phyloP scores from a whole-genome alignment of 2,888 invertebrate species.

The Apotomis turbidana region DNA sequence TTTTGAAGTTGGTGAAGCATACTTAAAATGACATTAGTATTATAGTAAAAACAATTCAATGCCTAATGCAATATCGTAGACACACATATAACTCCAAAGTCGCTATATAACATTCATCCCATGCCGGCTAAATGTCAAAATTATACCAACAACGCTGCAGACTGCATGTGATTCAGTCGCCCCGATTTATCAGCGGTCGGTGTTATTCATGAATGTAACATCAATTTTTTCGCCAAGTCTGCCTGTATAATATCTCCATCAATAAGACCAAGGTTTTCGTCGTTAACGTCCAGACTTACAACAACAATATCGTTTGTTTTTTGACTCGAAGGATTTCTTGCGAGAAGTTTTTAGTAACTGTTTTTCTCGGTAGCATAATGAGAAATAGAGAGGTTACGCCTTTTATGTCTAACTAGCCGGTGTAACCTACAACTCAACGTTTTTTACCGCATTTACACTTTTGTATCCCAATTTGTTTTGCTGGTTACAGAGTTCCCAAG shows the following conservation, averaged over 20 bases:
- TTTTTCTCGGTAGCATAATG: not conserved
- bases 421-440: not conserved
- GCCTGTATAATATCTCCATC: conserved; percentile 71
- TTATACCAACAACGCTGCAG: conserved; percentile 71
- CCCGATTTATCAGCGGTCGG: conserved; percentile 64
- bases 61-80: no score
- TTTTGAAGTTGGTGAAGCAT: no score
- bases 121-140: conserved; percentile 65
- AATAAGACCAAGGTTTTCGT: conserved; percentile 61
- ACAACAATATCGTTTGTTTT: conserved; percentile 36
- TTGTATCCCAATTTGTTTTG: not conserved
- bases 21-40: no score
- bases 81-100: no score
- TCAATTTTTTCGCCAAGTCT: conserved; percentile 55
- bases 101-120: not conserved
- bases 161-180: conserved; percentile 66
- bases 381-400: not conserved
- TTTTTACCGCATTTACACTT: not conserved
- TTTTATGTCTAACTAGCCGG: not conserved
- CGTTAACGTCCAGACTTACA: conserved; percentile 47
- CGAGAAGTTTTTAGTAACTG: not conserved
- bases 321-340: conserved; percentile 10
- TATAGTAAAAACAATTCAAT: no score
- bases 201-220: conserved; percentile 68
- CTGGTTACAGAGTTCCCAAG: not conserved